These are phyloP conservation scores for Electrona antarctica DNA, from an alignment of 2,113 vertebrate species.

Conservation along the genomic window DNA sequence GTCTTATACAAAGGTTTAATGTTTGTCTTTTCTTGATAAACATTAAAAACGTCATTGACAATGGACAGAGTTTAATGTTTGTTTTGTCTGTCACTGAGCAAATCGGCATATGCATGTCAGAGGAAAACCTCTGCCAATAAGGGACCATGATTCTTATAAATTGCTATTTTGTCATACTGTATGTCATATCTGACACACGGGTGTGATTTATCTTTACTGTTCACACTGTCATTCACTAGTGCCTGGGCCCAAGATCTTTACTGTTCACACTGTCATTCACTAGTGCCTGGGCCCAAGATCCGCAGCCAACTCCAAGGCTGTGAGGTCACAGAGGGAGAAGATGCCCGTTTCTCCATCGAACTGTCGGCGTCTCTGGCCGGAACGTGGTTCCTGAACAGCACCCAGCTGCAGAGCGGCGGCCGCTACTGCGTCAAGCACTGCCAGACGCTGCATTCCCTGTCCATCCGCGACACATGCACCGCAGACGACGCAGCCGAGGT, in stretches of 20 bases:
- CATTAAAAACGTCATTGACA: no score
- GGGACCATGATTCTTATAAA: no score
- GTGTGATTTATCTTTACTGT: neutral
- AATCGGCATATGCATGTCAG: no score
- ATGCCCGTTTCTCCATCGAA: conserved; percentile 83
- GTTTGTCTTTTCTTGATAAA: no score
- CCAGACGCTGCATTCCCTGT: conserved; percentile 77
- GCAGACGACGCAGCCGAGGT: conserved; percentile 79
- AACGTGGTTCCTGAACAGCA: conserved; percentile 86
- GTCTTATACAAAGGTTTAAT: no score
- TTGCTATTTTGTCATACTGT: no score
- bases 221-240: conserved; percentile 63
- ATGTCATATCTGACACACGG: no score
- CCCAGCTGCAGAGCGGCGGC: conserved; percentile 73
- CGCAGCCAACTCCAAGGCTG: conserved; percentile 71
- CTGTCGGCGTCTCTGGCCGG: conserved; percentile 82
- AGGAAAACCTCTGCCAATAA: no score
- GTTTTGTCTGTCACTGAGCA: no score
- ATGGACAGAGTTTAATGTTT: no score
- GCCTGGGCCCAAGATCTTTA: conserved; percentile 78
- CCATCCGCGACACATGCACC: conserved; percentile 63
- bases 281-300: conserved; percentile 86
- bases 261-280: neutral
- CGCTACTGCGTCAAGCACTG: conserved; percentile 64
- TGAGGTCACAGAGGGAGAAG: conserved; percentile 76